Evolutionary conservation across 2,113 vertebrate species (phyloP).

Genomic region (Periophthalmodon schlosseri): DNA sequence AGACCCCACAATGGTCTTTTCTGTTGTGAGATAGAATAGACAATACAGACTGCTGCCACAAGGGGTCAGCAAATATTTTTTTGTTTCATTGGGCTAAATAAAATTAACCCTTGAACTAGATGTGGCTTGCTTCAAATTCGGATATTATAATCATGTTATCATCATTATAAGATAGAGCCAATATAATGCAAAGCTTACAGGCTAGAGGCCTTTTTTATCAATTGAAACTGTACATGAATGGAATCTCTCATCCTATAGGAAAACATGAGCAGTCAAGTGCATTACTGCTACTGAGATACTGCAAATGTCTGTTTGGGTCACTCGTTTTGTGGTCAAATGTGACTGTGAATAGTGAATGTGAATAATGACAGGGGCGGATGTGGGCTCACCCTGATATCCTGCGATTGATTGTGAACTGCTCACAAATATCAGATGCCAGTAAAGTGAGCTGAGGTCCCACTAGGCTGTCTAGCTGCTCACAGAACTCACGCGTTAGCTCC

Average conservation of each 20-base stretch:
- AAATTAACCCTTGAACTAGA: neutral
- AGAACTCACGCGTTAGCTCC: slow-evolving; percentile 89
- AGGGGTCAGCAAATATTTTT: neutral
- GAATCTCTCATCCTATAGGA: no score
- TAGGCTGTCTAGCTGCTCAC: slow-evolving; percentile 89
- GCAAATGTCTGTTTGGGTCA: neutral
- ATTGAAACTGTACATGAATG: no score
- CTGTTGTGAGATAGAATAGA: neutral
- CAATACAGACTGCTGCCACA: neutral
- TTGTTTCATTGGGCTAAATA: neutral
- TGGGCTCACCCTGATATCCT: slow-evolving; percentile 87
- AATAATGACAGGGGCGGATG: neutral
- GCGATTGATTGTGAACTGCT: slow-evolving; percentile 96
- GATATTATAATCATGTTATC: no score
- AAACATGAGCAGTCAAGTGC: neutral
- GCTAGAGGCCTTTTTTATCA: no score
- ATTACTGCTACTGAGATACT: neutral
- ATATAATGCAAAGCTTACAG: no score
- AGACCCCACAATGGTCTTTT: neutral
- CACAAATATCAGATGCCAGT: slow-evolving; percentile 96
- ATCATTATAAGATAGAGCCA: no score
- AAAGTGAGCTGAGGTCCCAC: slow-evolving; percentile 97
- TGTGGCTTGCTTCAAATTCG: no score
- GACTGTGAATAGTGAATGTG: neutral
- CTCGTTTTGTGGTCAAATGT: neutral